A percentile compares a stretch with the other conserved stretches of the same genome.
Evolutionary conservation across 2,113 vertebrate genomes (phyloP).

Genomic region (Oplegnathus fasciatus): DNA sequence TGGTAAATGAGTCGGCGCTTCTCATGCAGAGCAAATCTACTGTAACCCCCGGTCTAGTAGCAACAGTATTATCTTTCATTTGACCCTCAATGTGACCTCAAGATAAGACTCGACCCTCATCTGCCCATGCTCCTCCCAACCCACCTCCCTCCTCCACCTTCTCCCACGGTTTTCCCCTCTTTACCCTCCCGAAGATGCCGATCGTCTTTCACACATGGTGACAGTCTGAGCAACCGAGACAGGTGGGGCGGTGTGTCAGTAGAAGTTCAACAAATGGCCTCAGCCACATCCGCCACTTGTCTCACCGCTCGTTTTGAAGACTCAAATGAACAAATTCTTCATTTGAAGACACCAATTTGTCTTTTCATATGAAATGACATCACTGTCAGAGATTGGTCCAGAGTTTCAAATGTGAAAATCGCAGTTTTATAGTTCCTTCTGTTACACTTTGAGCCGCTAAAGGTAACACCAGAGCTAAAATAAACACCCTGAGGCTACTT

Average conservation of each 20-base stretch:
- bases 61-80: conserved; percentile 56
- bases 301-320: conserved; percentile 3
- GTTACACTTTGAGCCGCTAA: background rate
- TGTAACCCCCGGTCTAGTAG: conserved; percentile 21
- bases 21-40: conserved; percentile 4
- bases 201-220: conserved; percentile 46
- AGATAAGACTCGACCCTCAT: conserved; percentile 45
- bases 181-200: conserved; percentile 25
- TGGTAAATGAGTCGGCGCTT: background rate
- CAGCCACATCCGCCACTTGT: background rate
- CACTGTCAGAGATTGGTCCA: background rate
- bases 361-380: conserved; percentile 7
- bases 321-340: background rate
- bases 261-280: conserved; percentile 51
- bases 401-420: background rate
- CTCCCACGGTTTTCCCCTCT: background rate
- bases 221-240: conserved; percentile 49
- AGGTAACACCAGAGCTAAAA: conserved; percentile 24
- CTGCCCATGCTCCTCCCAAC: conserved; percentile 13
- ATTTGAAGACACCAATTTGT: background rate
- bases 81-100: conserved; percentile 54
- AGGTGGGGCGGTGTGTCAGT: conserved; percentile 52
- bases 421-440: conserved; percentile 16
- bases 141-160: background rate
- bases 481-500: conserved; percentile 12